These are phyloP conservation scores for Bellardia pandia DNA, from an alignment of 2,888 invertebrate species.

Conservation along the genomic window DNA sequence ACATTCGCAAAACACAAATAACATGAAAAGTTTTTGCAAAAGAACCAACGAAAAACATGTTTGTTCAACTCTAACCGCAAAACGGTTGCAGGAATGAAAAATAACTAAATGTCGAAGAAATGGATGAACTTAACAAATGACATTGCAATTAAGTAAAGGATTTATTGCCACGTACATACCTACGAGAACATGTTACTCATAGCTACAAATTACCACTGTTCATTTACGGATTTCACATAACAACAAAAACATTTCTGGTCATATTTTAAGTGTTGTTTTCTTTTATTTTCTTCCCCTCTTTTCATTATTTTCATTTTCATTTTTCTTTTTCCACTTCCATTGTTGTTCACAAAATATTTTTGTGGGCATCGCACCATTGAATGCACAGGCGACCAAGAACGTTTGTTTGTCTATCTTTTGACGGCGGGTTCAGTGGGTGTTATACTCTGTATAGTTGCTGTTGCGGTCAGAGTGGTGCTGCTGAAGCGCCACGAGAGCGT, in stretches of 20 bases:
- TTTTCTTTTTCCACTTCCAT: conserved; percentile 8
- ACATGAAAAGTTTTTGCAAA: conserved; percentile 13
- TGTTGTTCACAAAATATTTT: conserved; percentile 25
- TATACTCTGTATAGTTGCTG: conserved; percentile 89
- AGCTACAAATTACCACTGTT: conserved; percentile 50
- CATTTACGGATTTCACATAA: conserved; percentile 5
- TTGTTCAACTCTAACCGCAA: conserved; percentile 19
- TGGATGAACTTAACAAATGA: conserved; percentile 58
- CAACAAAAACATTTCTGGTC: conserved; percentile 45
- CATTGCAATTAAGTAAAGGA: conserved; percentile 64
- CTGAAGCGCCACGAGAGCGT: conserved; percentile 87
- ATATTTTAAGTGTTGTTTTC: conserved; percentile 49
- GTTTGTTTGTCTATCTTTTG: conserved; percentile 92
- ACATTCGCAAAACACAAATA: conserved; percentile 8
- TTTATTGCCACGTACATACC: conserved; percentile 38
- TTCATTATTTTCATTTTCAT: background rate
- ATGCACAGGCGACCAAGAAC: conserved; percentile 82
- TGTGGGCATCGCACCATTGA: conserved; percentile 32
- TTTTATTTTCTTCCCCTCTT: conserved; percentile 30
- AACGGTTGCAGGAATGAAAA: conserved; percentile 18
- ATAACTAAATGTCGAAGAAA: conserved; percentile 22
- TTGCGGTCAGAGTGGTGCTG: conserved; percentile 89
- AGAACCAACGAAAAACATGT: conserved; percentile 36
- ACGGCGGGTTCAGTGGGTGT: conserved; percentile 89
- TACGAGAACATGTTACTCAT: conserved; percentile 6